A percentile compares a stretch with the other conserved stretches of the same genome.
These are phyloP conservation scores for Pseudolaguvia tuberculata DNA, from an alignment of 2,113 vertebrate genomes.

Conservation along the genomic window DNA sequence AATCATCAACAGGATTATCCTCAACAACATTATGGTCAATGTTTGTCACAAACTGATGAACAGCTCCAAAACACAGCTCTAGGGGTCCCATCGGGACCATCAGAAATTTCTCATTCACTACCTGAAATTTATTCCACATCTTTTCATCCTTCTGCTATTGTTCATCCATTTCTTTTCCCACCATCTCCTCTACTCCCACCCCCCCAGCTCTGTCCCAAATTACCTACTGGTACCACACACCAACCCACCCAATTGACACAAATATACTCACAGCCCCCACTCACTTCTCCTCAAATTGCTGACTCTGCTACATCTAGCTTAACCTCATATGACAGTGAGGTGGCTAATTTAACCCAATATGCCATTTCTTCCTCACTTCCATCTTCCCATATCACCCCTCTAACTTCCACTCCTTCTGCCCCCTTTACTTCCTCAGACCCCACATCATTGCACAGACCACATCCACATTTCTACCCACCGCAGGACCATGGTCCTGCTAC, in stretches of 20 bases:
- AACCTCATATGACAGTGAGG: slow-evolving; percentile 89
- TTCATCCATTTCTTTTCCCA: slow-evolving; percentile 52
- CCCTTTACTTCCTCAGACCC: slow-evolving; percentile 47
- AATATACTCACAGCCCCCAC: slow-evolving; percentile 41
- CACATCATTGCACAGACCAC: slow-evolving; percentile 62
- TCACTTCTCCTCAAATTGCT: slow-evolving; percentile 66
- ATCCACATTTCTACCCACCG: slow-evolving; percentile 63
- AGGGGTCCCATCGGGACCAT: slow-evolving; percentile 12
- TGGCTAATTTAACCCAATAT: slow-evolving; percentile 84
- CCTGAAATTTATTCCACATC: slow-evolving; percentile 20
- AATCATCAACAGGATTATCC: slow-evolving; percentile 53
- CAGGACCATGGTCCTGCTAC: slow-evolving; percentile 63
- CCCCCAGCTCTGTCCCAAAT: slow-evolving; percentile 48
- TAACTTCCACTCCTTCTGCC: slow-evolving; percentile 50
- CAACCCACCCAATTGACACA: slow-evolving; percentile 31
- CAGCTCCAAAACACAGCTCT: slow-evolving; percentile 7
- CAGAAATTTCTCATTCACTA: slow-evolving; percentile 26
- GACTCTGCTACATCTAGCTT: slow-evolving; percentile 87
- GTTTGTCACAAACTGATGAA: slow-evolving; percentile 12
- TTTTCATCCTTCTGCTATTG: slow-evolving; percentile 47
- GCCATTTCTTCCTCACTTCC: slow-evolving; percentile 67
- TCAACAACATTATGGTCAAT: slow-evolving; percentile 22
- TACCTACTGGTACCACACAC: slow-evolving; percentile 40
- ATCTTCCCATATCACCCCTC: slow-evolving; percentile 61
- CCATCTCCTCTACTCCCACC: slow-evolving; percentile 26